Base-by-base conservation (phyloP, 2,113 vertebrate species). In the Lonchura striata region DNA sequence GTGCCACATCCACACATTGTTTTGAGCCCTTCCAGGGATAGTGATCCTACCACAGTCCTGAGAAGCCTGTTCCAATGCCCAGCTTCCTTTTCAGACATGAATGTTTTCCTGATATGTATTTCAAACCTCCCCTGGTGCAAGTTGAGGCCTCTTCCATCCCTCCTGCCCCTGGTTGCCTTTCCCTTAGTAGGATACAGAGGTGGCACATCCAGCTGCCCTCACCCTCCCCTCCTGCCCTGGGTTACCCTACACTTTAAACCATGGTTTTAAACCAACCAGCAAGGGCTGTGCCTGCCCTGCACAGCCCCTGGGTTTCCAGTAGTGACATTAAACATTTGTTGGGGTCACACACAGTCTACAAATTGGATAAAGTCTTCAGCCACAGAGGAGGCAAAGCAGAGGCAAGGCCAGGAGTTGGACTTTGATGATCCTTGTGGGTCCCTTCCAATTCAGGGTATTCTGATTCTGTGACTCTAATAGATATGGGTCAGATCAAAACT, bases 151-250 rank as follows among this genome's bases (percentile, higher is more conserved):
- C 47, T 47, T 75, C 23, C 23, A 22, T 37, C 35, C 25, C 11
- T 49, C 5, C 31, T 54, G 41, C 5, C n/a, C 5, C 25, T 18
- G 10, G 24, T 27, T 22, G 11, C 61, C 46, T 61, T 80, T 74
- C 31, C 47, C 22, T 53, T 25, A 5, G 18, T 3, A 16, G 66
- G 46, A 23, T 3, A 13, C 33, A 35, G 30, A 60, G 30, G 13
- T 54, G 2, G 3, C n/a, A 50, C 42, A 50, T 15, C 23, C 59
- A 54, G 2, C 52, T 12, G 27, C 54, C 7, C 42, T 52, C 1
- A 0, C 33, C 54, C 23, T 72, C 60, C 27, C 44, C 25, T 60
- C 59, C 70, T 0, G 0, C 17, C 65, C 41, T 50, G 1, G 0
- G 0, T 69, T 15, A 37, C 28, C 31, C 42, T 13, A 0, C 2